Conservation (phyloP, 2,113 vertebrate species). For the Vireo altiloquus region DNA sequence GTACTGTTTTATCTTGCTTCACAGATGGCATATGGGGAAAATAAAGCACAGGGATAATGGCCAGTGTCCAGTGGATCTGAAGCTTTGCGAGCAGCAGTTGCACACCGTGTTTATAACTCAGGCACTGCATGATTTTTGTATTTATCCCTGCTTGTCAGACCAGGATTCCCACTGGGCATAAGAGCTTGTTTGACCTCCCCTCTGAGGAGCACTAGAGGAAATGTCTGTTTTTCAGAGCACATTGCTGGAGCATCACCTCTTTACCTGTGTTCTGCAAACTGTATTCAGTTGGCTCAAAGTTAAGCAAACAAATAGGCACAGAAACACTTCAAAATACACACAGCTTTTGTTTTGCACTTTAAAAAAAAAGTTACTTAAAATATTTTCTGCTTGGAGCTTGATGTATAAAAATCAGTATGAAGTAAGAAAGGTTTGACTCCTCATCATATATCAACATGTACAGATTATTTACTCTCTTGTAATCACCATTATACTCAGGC, state of each 20-base stretch:
- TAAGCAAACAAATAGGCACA: not conserved
- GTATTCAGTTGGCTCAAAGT: not conserved
- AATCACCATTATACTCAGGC: not conserved
- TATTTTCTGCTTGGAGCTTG: not conserved
- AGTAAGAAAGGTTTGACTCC: not conserved
- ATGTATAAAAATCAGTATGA: not conserved
- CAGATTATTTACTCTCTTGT: not conserved
- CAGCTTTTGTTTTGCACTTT: not conserved
- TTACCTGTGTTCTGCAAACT: not conserved
- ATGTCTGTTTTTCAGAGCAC: not conserved
- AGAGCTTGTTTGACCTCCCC: not conserved
- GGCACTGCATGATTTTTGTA: slow-evolving; percentile 11
- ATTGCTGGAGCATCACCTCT: not conserved
- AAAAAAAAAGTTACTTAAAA: not conserved
- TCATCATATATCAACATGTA: not conserved
- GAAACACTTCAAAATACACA: not conserved
- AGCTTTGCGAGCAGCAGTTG: not conserved
- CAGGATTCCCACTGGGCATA: not conserved
- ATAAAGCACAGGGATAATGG: not conserved
- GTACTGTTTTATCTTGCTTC: slow-evolving; percentile 41
- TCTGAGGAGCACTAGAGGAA: not conserved
- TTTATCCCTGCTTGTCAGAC: slow-evolving; percentile 9
- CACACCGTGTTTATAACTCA: not conserved
- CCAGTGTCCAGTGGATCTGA: not conserved
- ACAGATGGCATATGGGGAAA: not conserved